phyloP scores from a whole-genome alignment of 2,797 vertebrate genomes.

The Enoplosus armatus region DNA sequence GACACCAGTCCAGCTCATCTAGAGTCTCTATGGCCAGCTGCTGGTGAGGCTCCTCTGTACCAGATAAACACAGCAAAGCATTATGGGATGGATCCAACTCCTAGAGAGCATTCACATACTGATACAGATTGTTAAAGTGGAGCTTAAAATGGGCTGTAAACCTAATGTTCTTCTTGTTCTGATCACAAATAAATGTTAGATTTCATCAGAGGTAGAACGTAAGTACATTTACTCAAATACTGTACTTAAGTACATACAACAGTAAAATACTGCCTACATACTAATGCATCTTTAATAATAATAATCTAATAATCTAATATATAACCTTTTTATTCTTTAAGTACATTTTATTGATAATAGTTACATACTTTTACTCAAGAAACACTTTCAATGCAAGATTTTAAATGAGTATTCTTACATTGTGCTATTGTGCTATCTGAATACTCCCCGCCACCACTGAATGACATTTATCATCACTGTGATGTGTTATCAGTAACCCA shows the following conservation, averaged over 20 bases:
- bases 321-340: not conserved
- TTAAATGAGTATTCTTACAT: not conserved
- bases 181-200: not conserved
- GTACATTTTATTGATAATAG: not conserved
- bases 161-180: not conserved
- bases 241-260: too few species aligned
- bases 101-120: not conserved
- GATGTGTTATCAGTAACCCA: not conserved
- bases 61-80: constrained; percentile 47
- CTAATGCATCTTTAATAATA: not conserved
- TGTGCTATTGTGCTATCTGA: not conserved
- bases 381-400: not conserved
- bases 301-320: not conserved
- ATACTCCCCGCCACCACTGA: not conserved
- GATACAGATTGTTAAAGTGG: not conserved
- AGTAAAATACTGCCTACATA: not conserved
- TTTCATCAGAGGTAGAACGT: not conserved
- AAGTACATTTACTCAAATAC: too few species aligned
- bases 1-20: constrained; percentile 96
- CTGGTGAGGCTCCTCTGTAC: constrained; percentile 91
- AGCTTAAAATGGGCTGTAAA: not conserved
- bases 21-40: constrained; percentile 92
- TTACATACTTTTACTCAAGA: not conserved
- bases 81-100: constrained; percentile 17
- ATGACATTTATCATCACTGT: not conserved